Evolutionary conservation across 2,113 vertebrate genomes (phyloP).

Genomic region (Callaeas wilsoni): DNA sequence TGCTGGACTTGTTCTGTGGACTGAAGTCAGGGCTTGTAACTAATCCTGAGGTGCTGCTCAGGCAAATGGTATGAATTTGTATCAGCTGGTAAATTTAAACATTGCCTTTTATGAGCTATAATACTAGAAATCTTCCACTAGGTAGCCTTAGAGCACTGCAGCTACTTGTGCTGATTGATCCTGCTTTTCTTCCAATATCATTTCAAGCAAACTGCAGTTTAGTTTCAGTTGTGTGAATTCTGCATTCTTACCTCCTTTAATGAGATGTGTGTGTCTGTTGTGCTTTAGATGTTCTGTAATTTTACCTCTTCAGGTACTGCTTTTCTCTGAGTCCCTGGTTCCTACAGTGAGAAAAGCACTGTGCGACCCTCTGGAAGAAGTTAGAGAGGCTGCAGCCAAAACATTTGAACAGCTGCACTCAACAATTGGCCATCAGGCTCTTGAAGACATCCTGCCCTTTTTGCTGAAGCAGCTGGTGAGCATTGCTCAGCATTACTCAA

Average conservation of each 20-base stretch:
- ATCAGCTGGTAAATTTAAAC: neutral
- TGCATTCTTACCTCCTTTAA: neutral
- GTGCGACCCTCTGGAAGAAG: slow-evolving; percentile 94
- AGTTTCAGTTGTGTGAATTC: neutral
- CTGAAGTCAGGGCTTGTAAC: neutral
- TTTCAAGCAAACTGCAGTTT: neutral
- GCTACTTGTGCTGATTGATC: neutral
- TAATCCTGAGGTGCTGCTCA: neutral
- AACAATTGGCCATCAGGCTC: slow-evolving; percentile 95
- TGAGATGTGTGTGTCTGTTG: accelerated
- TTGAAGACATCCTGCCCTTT: slow-evolving; percentile 94
- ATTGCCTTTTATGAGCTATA: neutral
- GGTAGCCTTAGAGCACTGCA: neutral
- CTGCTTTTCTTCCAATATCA: neutral
- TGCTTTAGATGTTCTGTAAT: neutral
- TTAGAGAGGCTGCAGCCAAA: slow-evolving; percentile 94
- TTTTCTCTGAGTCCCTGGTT: slow-evolving; percentile 94
- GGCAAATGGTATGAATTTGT: neutral
- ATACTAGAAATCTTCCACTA: neutral
- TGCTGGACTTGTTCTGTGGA: neutral
- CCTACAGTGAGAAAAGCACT: slow-evolving; percentile 95
- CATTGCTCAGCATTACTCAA: neutral
- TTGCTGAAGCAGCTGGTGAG: slow-evolving; percentile 93
- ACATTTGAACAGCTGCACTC: slow-evolving; percentile 97
- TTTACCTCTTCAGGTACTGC: slow-evolving; percentile 80